Evolutionary conservation across 2,113 vertebrate species (phyloP).

Genomic region (Mus pahari): DNA sequence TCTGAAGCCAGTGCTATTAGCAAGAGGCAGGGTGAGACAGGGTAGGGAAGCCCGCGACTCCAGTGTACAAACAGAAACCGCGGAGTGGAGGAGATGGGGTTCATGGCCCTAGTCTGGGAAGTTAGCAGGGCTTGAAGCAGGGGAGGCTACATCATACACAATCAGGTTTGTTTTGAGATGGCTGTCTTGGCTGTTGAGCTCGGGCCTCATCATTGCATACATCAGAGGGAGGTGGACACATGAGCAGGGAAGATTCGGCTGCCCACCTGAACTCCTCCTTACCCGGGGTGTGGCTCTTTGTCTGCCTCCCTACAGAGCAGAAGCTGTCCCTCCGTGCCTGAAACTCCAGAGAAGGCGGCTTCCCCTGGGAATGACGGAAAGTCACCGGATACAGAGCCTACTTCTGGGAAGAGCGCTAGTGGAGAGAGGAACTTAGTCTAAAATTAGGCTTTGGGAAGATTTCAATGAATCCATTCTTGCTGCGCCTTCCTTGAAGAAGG

Average conservation of each 20-base stretch:
- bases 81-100: neutral
- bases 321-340: neutral
- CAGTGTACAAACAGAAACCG: too few relatives aligned
- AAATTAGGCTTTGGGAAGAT: constrained; percentile 70
- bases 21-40: neutral
- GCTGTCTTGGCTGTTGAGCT: neutral
- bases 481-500: constrained; percentile 43
- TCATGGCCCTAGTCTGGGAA: constrained; percentile 33
- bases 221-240: neutral
- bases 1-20: neutral
- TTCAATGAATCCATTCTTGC: constrained; percentile 51
- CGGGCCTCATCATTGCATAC: neutral
- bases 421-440: constrained; percentile 72
- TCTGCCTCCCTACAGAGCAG: neutral
- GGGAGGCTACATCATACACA: neutral
- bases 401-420: constrained; percentile 63
- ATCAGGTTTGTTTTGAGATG: constrained; percentile 18
- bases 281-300: neutral
- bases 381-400: constrained; percentile 28
- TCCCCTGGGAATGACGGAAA: constrained; percentile 40
- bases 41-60: neutral
- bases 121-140: constrained; percentile 44
- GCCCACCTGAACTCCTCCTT: neutral
- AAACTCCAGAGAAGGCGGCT: constrained; percentile 36
- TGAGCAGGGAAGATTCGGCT: neutral